Percentiles rank a stretch among this genome's conserved stretches.
phyloP scores from a whole-genome alignment of 1,140 invertebrate genomes.

The Camponotus pennsylvanicus region DNA sequence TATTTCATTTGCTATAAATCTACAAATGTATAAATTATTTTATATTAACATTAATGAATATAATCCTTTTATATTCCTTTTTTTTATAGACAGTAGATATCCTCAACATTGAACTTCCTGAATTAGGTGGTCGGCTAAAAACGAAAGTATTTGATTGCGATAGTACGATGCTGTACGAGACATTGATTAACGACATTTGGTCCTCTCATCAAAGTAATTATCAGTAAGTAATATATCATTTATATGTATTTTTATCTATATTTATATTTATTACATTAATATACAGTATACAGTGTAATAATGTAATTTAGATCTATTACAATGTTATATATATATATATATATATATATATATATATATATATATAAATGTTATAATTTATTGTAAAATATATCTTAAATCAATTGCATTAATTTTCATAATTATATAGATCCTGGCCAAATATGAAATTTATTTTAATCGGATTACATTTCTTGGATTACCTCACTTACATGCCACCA shows the following conservation, averaged over 20 bases:
- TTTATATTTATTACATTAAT: background rate
- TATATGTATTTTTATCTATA: slow-evolving; percentile 36
- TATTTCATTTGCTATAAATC: background rate
- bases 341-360: no score
- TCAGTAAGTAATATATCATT: slow-evolving; percentile 79
- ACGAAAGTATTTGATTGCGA: slow-evolving; percentile 85
- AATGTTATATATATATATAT: no score
- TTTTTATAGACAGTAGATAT: slow-evolving; percentile 68
- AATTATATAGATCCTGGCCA: slow-evolving; percentile 81
- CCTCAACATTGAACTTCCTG: slow-evolving; percentile 82
- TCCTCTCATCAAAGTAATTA: slow-evolving; percentile 85
- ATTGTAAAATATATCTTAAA: slow-evolving; percentile 23
- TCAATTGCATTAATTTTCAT: slow-evolving; percentile 3
- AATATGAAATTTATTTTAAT: slow-evolving; percentile 82
- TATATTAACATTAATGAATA: slow-evolving; percentile 22
- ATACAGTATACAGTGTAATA: slow-evolving; percentile 36
- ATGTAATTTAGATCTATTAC: background rate
- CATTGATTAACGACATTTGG: slow-evolving; percentile 83
- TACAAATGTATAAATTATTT: no score
- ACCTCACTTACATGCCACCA: slow-evolving; percentile 85
- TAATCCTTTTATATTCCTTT: slow-evolving; percentile 9
- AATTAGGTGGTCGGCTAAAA: slow-evolving; percentile 84
- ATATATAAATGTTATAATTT: no score
- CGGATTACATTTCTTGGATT: slow-evolving; percentile 85
- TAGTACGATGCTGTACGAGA: slow-evolving; percentile 78